Base-by-base conservation (phyloP, 2,888 invertebrate genomes). In the Ferrisia virgata region DNA sequence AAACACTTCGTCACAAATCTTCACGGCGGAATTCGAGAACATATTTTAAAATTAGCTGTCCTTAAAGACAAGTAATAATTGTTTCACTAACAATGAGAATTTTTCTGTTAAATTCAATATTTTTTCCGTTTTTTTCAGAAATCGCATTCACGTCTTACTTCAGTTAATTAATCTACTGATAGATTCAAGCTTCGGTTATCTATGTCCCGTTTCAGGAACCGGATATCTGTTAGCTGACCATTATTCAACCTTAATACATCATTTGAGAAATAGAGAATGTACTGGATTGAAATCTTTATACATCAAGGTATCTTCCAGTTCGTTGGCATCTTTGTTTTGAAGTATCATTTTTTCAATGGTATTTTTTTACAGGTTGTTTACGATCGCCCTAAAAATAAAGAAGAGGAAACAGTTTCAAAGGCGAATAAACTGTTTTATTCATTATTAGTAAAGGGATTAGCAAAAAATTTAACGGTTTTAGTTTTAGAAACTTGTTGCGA, bases 401-500 rank as follows among this genome's bases (percentile, higher is more conserved):
- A 43, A 25, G 43, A 83, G 2, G 83, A 83, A 25, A 43, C 76
- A 2, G 47, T 83, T 22, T 72, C 43, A 8, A 72, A 43, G 76
- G 72, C 83, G 5, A 83, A 83, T 83, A 33, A 47, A 36, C 25
- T 83, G 43, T 83, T 83, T 83, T 40, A 83, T 76, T 83, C 83
- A n/a, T 72, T 83, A 31, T 40, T 83, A 31, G 28, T 25, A 5
- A 83, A 85, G 80, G 87, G 87, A 18, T 85, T 87, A n/a, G 87
- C 87, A n/a, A 85, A 83, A 11, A 86, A 86, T 83, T 85, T 88
- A 13, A 86, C 86, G 72, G 85, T 86, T 25, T 85, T 88, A 5
- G 87, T 87, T 40, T 86, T 88, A 28, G 86, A 86, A 11, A 86
- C 86, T 78, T 86, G 87, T 43, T 87, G 87, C 84, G 87, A 88